Base-by-base conservation (phyloP, 2,797 vertebrate species). In the Glyptemys insculpta region DNA sequence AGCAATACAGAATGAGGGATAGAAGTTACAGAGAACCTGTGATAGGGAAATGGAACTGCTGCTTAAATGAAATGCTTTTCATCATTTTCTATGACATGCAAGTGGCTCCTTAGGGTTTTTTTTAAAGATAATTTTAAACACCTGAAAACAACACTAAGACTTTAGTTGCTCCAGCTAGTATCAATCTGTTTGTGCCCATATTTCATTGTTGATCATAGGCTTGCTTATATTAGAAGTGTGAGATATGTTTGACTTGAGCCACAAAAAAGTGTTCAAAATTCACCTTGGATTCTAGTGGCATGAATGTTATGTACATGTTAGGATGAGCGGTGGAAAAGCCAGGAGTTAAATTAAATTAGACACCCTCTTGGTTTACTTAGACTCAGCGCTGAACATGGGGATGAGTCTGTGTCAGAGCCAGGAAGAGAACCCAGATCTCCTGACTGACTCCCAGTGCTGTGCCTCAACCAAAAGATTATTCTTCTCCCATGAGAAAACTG, bases 11-110 rank as follows among this genome's bases (percentile, higher is more conserved):
- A 53, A 34, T 84, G 41, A 91, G 65, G 44, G 18, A 81, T 83
- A 65, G 89, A 59, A 93, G 29, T 59, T 86, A 25, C 2, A 47
- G 81, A 92, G 76, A 10, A 31, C 74, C 41, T 86, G 41, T 72
- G 76, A 65, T 56, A 88, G 47, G 47, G 93, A 95, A 92, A 29
- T 12, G 62, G 89, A 97, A 27, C 94, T 95, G 96, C 2, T 92
- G 65, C 86, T 92, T 74, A 88, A 90, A 76, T 88, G 53, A 92
- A 89, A 74, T 62, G 29, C 95, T 54, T 53, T 91, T 93, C 62
- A 89, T 85, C 0, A 1, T 89, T 91, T 96, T 65, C 54, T 93
- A 1, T 93, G 90, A 93, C 49, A 47, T 90, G 81, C 83, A 89
- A 62, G 86, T 90, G 89, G 62, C 52, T 92, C 83, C 47, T 93